Evolutionary conservation across 2,797 vertebrate species (phyloP).

Genomic region (Hapalemur alaotrensis): DNA sequence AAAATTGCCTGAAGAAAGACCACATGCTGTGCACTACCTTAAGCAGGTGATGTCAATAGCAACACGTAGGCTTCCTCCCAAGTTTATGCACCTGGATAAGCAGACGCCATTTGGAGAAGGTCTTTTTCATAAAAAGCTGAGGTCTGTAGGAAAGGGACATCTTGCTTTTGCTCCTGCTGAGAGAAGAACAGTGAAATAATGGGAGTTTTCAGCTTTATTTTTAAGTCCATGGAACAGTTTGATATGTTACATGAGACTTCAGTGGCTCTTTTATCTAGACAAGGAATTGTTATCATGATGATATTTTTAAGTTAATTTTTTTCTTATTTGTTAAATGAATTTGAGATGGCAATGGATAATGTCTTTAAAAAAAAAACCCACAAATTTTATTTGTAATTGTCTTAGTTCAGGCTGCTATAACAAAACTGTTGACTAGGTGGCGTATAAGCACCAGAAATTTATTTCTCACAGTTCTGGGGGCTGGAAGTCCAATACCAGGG

Average conservation of each 20-base stretch:
- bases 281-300: background rate
- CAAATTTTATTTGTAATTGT: background rate
- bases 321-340: background rate
- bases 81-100: background rate
- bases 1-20: slow-evolving; percentile 60
- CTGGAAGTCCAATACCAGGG: background rate
- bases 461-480: background rate
- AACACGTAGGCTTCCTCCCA: background rate
- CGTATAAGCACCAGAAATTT: background rate
- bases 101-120: background rate
- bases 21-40: background rate
- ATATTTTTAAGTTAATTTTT: background rate
- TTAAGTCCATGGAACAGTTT: background rate
- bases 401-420: background rate
- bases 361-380: background rate
- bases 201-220: background rate
- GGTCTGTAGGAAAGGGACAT: background rate
- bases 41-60: background rate
- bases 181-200: background rate
- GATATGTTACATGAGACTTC: background rate
- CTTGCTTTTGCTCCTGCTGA: background rate
- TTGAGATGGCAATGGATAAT: background rate
- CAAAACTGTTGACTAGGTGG: background rate
- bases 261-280: background rate
- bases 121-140: background rate